Evolutionary conservation across 2,888 invertebrate species (phyloP).

Genomic region (Epirrita christyi): DNA sequence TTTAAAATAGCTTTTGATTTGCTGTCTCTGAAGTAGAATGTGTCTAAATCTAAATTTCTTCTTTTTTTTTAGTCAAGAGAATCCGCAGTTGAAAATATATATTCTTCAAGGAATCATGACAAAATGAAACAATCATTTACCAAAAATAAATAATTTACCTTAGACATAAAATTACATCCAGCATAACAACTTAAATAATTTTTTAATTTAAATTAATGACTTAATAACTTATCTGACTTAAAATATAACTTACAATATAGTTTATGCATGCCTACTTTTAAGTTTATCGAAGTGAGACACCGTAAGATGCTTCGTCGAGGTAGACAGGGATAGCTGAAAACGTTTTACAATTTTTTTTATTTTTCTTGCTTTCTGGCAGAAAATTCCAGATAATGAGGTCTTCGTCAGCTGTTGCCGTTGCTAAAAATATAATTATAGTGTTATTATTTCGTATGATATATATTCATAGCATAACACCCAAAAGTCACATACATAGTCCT

Average conservation of each 20-base stretch:
- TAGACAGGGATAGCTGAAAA: conserved; percentile 65
- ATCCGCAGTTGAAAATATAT: too few species aligned
- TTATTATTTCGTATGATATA: too few species aligned
- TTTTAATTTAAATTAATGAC: conserved; percentile 21
- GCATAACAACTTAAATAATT: conserved; percentile 15
- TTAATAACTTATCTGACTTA: background rate
- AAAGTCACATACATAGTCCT: too few species aligned
- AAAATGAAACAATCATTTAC: background rate
- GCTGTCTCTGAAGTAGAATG: too few species aligned
- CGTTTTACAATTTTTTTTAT: conserved; percentile 45
- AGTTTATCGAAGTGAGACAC: conserved; percentile 54
- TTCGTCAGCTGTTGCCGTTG: conserved; percentile 75
- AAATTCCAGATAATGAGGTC: conserved; percentile 81
- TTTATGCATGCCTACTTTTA: background rate
- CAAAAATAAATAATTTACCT: conserved; percentile 16
- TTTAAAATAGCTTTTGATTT: too few species aligned
- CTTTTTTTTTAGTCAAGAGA: too few species aligned
- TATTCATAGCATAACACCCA: too few species aligned
- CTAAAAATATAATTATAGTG: conserved; percentile 46
- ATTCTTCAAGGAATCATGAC: too few species aligned
- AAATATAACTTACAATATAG: background rate
- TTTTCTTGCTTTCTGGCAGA: conserved; percentile 63
- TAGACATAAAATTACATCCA: conserved; percentile 23
- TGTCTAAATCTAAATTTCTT: too few species aligned
- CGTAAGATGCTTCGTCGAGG: conserved; percentile 56